These are phyloP conservation scores for Pseudotriccus pelzelni DNA, from an alignment of 2,797 vertebrate species.

Conservation along the genomic window DNA sequence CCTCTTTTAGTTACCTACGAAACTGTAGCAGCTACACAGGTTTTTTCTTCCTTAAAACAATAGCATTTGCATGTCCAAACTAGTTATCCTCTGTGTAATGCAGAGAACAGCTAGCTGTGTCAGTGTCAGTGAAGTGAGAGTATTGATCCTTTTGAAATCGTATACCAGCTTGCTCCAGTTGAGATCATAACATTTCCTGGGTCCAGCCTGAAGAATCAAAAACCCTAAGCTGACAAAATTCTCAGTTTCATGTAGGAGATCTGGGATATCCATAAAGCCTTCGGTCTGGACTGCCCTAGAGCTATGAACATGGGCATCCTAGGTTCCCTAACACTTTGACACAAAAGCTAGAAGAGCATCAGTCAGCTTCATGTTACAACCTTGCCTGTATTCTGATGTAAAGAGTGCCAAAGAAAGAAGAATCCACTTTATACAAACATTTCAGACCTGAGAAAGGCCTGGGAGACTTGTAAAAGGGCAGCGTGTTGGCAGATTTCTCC, in stretches of 20 bases:
- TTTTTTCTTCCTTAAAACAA: neutral
- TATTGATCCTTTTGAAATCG: neutral
- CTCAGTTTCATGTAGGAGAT: neutral
- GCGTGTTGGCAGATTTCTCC: neutral
- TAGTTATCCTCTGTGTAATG: neutral
- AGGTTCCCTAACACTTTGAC: neutral
- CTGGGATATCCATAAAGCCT: neutral
- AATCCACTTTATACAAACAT: neutral
- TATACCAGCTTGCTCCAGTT: neutral
- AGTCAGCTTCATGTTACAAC: neutral
- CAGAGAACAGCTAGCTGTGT: neutral
- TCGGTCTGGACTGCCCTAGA: neutral
- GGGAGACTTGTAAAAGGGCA: neutral
- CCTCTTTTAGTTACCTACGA: neutral
- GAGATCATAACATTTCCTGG: neutral
- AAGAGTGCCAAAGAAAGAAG: neutral
- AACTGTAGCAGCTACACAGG: neutral
- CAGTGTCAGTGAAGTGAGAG: neutral
- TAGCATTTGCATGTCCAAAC: neutral
- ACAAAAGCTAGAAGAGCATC: neutral
- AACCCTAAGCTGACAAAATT: neutral
- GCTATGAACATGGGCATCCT: rapidly evolving
- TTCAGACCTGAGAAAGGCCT: neutral
- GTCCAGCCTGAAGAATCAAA: neutral
- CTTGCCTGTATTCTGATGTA: neutral